Base-by-base conservation (phyloP, 1,140 invertebrate genomes). In the Ladona fulva region DNA sequence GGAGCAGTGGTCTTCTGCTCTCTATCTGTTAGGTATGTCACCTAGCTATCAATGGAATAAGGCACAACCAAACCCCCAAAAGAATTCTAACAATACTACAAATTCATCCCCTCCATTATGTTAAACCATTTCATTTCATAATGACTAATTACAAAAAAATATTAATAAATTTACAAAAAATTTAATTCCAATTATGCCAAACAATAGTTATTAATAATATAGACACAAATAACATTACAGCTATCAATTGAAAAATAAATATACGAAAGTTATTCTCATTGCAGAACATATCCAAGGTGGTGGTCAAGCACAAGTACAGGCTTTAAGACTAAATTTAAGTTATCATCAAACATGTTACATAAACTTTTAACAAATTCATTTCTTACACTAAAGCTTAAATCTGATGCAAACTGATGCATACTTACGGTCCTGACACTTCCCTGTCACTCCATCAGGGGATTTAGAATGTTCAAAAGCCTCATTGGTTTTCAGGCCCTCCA, bases 351-450 rank as follows among this genome's bases (percentile, higher is more conserved):
- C n/a, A 66, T 66, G 5, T 22, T 6, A 22, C n/a, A 66, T 22
- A 3, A 19, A 66, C 14, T 22, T 22, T 12, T 12, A 16, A 66
- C 19, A 11, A 66, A 66, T 6, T 19, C 52, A 66, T 66, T 66
- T 52, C 3, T 19, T 37, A 37, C 29, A 37, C 29, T 37, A 5
- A 37, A 37, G 29, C 8, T 5, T 5, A 8, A 37, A 37, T 37
- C 29, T 37, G 29, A 37, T 8, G 29, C 29, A 6, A 66, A 6
- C 12, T 66, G 14, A 66, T 16, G 12, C 5, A 66, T 66, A 66
- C 52, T 66, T 66, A 66, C 52, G 52, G 52, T 66, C 52, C 52
- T 66, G 52, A 66, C 52, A 66, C 52, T 66, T 66, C 52, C 52
- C 52, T 22, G n/a, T 66, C 52, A 66, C 52, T 6, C n/a, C 52